Evolutionary conservation across 2,888 invertebrate genomes (phyloP), one percentile per base, ranked within the genome.

Genomic region (Melipona beecheii): DNA sequence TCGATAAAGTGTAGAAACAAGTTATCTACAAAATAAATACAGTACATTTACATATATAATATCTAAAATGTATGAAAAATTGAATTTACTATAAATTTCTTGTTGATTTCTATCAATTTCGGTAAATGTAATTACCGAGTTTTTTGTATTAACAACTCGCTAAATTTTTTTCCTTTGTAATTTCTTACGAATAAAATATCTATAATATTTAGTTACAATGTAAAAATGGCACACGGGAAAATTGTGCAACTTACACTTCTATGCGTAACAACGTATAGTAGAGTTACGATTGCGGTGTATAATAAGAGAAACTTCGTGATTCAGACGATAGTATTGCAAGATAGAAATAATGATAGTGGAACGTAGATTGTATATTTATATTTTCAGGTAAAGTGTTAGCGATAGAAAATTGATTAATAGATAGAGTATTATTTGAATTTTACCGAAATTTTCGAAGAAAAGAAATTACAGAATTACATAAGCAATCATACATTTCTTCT

Each of bases 261-360:
- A 56, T 58, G 64, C 62, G 73, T 69, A 69, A 79, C 31, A 54
- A 56, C 62, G 62, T 64, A 31, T 31, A 60, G 2, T 74, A 68
- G 60, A 43, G 31, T 54, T 54, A n/a, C 60, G 19, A 52, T 52
- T 78, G 73, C 68, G 54, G 21, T 62, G 72, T 49, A 62, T 69
- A 81, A 81, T 72, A 78, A 68, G 81, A 60, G 68, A 81, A 78
- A 78, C 62, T 50, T 73, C 15, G 24, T 69, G 81, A 81, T 64
- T 62, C 72, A 62, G 31, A 27, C 49, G 54, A 68, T 73, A 73
- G n/a, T n/a, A 31, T 62, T 70, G 62, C 49, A 5, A 19, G 62
- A 62, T 50, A 19, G 69, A 52, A 52, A 70, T 21, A 27, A 70
- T 43, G 50, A 36, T 54, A 52, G 64, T 3, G 56, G 66, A 75